phyloP scores from a whole-genome alignment of 2,888 invertebrate genomes.

The Meiosimyza decipiens region DNA sequence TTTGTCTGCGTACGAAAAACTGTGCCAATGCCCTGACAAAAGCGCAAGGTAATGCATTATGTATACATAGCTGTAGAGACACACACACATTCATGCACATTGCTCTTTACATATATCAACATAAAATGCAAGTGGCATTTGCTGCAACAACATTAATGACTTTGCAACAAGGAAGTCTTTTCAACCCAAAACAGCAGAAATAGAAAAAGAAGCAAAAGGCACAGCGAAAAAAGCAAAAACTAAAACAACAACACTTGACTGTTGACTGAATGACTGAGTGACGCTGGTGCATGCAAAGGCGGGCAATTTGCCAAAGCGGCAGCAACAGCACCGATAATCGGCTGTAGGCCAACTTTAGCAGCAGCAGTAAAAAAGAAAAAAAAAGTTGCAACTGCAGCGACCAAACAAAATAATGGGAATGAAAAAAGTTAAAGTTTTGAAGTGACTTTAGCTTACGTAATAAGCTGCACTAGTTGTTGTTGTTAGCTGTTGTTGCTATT shows the following conservation, averaged over 20 bases:
- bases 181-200: background rate
- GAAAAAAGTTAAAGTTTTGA: background rate
- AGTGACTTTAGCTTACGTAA: constrained; percentile 2
- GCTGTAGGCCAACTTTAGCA: constrained; percentile 7
- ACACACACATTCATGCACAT: constrained; percentile 14
- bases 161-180: constrained; percentile 34
- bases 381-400: no score
- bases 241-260: background rate
- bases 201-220: background rate
- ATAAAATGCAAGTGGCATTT: constrained; percentile 19
- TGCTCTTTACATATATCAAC: constrained; percentile 30
- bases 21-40: constrained; percentile 65
- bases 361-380: no score
- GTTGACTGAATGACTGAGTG: constrained; percentile 28
- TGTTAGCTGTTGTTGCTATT: no score
- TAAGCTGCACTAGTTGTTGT: no score
- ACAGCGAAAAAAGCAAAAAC: background rate
- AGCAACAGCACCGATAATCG: constrained; percentile 12
- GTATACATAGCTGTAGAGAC: constrained; percentile 34
- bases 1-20: constrained; percentile 47
- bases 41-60: constrained; percentile 60
- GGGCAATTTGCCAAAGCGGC: constrained; percentile 13
- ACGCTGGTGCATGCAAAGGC: background rate
- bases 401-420: background rate
- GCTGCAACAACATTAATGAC: constrained; percentile 28